Base-by-base conservation (phyloP, 2,113 vertebrate genomes). In the Verasper variegatus region DNA sequence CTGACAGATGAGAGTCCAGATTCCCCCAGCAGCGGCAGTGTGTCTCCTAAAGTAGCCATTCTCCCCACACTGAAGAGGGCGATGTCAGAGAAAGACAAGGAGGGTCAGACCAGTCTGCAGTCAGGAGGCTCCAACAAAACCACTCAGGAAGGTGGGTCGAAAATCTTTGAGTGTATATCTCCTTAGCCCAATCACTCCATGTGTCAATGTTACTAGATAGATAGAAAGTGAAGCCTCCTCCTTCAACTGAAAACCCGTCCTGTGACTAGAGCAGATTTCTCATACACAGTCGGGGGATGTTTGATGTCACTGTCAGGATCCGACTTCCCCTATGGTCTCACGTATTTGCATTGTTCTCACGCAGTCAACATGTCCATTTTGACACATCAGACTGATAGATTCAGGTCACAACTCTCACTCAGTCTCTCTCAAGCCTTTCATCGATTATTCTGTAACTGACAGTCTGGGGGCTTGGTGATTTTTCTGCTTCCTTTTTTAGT, bases 31-130 rank as follows among this genome's bases (percentile, higher is more conserved):
- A 92, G 92, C 0, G 94, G 95, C n/a, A 88, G 93, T 1, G 73
- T 89, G 12, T 96, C 96, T 64, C 94, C 96, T 2, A 96, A 95
- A 42, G 76, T 91, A 27, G 91, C 95, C 24, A 89, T 92, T 52
- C 93, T 95, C 81, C 94, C 94, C 1, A 74, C 93, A 47, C 85
- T 97, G 67, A 97, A 96, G 91, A 97, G 94, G 83, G 89, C 82
- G 56, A 86, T 95, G 78, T 95, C 94, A 5, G 97, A 97, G 21
- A 98, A 96, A 89, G 96, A 96, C 80, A 95, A 94, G 85, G 96
- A 97, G 51, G 51, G 51, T 9, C 51, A 54, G 51, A n/a, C 51
- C 51, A 54, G 20, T 54, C 6, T 11, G 9, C 51, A n/a, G 51
- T 54, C 51, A 1, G 93, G 82, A 80, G 81, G 76, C 21, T 84